Conservation (phyloP, 2,113 vertebrate species). For the Phalacrocorax carbo region DNA sequence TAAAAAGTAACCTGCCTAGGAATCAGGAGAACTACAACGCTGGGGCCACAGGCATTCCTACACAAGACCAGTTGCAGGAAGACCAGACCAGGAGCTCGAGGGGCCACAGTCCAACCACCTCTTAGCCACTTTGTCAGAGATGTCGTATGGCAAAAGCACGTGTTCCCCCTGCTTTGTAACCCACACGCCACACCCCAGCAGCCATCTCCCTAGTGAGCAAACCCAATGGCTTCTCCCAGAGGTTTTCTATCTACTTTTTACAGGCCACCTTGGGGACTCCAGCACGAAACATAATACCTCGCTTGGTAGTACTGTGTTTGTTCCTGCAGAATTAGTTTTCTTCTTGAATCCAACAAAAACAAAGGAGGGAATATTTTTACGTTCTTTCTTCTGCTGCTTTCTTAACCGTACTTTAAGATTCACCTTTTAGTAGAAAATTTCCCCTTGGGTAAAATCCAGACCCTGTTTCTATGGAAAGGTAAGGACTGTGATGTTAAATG, state of each 20-base stretch:
- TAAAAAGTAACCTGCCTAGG: not conserved
- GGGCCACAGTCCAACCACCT: not conserved
- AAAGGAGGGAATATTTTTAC: not conserved
- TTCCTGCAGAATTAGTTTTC: not conserved
- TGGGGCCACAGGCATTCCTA: accelerated
- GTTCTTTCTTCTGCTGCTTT: not conserved
- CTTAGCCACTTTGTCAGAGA: not conserved
- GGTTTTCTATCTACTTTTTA: not conserved
- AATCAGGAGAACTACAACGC: accelerated
- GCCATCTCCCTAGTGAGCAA: not conserved
- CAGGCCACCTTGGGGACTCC: not conserved
- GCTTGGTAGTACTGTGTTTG: not conserved
- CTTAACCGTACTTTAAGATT: not conserved
- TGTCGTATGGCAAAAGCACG: accelerated
- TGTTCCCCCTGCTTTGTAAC: not conserved
- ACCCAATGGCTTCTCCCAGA: not conserved
- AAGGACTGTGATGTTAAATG: not conserved
- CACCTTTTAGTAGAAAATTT: not conserved
- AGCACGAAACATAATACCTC: not conserved
- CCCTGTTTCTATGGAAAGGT: not conserved
- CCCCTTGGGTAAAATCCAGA: not conserved
- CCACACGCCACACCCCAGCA: not conserved
- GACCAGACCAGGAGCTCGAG: not conserved
- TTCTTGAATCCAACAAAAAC: not conserved
- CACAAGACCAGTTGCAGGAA: not conserved